phyloP scores from a whole-genome alignment of 2,888 invertebrate species.

The Nephrotoma flavescens region DNA sequence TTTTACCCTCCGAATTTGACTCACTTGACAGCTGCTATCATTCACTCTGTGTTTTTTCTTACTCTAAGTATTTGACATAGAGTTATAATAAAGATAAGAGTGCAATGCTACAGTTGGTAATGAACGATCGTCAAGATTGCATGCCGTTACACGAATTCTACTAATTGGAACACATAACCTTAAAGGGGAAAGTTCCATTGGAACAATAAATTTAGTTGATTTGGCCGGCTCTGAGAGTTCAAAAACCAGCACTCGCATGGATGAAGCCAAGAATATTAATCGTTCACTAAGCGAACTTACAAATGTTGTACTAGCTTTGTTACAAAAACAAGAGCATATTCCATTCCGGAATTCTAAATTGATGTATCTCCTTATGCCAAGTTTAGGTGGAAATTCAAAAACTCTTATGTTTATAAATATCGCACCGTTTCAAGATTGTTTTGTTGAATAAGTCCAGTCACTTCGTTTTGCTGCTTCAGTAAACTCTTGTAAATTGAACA shows the following conservation, averaged over 20 bases:
- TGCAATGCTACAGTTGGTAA: constrained; percentile 63
- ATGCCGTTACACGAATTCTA: constrained; percentile 54
- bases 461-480: constrained; percentile 78
- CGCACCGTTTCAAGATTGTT: constrained; percentile 71
- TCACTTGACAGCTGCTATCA: no score
- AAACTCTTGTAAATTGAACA: constrained; percentile 63
- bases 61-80: no score
- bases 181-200: no score
- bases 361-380: constrained; percentile 76
- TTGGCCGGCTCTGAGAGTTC: constrained; percentile 77
- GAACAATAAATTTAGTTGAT: no score
- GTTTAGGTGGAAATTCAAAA: constrained; percentile 82
- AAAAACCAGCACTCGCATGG: constrained; percentile 51
- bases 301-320: constrained; percentile 66
- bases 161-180: constrained; percentile 54
- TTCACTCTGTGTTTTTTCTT: no score
- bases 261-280: constrained; percentile 77
- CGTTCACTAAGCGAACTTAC: constrained; percentile 65
- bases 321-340: constrained; percentile 69
- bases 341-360: constrained; percentile 84
- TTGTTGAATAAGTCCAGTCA: constrained; percentile 74
- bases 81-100: no score
- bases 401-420: constrained; percentile 88
- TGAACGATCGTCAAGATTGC: constrained; percentile 52
- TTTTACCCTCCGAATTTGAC: no score